These are phyloP conservation scores for Seison nebaliae DNA, from an alignment of 1,140 invertebrate genomes.

Conservation along the genomic window DNA sequence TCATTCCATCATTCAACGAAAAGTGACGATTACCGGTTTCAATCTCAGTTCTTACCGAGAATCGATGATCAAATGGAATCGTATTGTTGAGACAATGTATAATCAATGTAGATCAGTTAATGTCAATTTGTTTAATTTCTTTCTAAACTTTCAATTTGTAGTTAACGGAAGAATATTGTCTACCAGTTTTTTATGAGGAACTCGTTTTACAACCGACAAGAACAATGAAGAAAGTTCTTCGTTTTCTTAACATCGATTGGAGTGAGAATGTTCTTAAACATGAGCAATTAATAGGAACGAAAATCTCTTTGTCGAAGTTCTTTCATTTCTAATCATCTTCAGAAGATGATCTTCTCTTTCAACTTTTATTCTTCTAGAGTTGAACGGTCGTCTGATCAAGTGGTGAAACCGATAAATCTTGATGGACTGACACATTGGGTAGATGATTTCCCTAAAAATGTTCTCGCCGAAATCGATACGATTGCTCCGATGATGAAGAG, in stretches of 20 bases:
- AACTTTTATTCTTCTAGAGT: constrained; percentile 40
- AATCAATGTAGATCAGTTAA: constrained; percentile 47
- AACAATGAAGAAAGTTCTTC: constrained; percentile 62
- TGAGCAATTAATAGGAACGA: constrained; percentile 81
- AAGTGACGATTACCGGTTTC: constrained; percentile 90
- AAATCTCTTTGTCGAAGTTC: constrained; percentile 57
- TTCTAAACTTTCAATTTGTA: no score
- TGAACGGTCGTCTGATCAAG: constrained; percentile 87
- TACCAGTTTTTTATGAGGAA: constrained; percentile 81
- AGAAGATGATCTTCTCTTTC: neutral
- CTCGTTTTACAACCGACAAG: constrained; percentile 65
- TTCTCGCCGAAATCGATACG: constrained; percentile 57
- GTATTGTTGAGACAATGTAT: constrained; percentile 72
- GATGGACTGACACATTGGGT: constrained; percentile 91
- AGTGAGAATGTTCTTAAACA: constrained; percentile 81
- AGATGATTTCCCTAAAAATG: constrained; percentile 60
- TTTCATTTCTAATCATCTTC: constrained; percentile 16
- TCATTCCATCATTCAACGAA: constrained; percentile 82
- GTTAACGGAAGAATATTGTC: constrained; percentile 51
- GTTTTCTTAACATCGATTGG: constrained; percentile 75
- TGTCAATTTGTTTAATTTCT: no score
- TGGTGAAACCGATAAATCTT: constrained; percentile 83
- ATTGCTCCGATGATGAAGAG: constrained; percentile 64
- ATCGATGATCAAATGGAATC: constrained; percentile 80
- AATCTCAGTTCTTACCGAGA: constrained; percentile 68